phyloP scores from a whole-genome alignment of 2,797 vertebrate genomes.

The Serranus cabrilla region DNA sequence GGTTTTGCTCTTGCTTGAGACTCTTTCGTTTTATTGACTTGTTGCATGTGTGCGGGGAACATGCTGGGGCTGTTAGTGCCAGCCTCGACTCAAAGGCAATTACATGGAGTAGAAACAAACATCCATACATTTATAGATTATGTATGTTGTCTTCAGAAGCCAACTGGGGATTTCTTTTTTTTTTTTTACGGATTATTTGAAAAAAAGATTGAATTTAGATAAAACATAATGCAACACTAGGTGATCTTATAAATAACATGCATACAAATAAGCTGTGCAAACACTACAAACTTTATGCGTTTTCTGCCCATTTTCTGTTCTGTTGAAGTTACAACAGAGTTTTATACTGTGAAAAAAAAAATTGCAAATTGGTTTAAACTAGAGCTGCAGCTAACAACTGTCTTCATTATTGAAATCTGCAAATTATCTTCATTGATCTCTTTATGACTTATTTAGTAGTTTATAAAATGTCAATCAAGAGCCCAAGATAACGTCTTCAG shows the following conservation, averaged over 20 bases:
- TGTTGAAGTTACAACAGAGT: background rate
- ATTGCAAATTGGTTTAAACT: background rate
- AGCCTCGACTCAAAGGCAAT: constrained; percentile 13
- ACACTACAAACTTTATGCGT: background rate
- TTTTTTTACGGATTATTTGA: background rate
- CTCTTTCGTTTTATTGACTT: constrained; percentile 30
- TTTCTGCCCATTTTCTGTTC: background rate
- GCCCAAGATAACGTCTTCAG: background rate
- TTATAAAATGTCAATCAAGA: background rate
- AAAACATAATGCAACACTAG: background rate
- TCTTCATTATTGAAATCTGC: background rate
- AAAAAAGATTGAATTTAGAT: background rate
- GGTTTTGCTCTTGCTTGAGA: constrained; percentile 21
- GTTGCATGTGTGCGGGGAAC: constrained; percentile 7
- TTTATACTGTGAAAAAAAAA: background rate
- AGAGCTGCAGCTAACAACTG: background rate
- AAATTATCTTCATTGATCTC: background rate
- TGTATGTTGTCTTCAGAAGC: background rate
- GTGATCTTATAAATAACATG: background rate
- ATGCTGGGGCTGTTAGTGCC: constrained; percentile 8
- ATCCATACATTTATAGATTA: background rate
- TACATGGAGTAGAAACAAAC: constrained; percentile 7
- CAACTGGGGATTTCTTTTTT: background rate
- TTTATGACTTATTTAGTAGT: background rate
- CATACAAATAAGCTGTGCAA: background rate